Conservation (phyloP, 2,113 vertebrate genomes). For the Etheostoma cragini region DNA sequence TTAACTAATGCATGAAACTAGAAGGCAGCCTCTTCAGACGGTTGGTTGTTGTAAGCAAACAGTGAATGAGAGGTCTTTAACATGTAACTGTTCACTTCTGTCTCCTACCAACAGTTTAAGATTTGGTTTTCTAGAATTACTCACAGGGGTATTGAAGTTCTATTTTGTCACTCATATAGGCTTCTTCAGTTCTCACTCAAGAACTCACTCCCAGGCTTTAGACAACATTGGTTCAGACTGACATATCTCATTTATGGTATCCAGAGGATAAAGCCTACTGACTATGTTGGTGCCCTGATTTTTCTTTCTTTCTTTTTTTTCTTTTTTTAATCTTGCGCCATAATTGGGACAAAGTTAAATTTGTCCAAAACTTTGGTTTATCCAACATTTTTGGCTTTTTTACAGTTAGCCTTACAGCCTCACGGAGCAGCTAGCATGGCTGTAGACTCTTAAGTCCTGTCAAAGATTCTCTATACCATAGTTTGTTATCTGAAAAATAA, state of each 20-base stretch:
- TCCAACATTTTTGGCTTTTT: constrained; percentile 2
- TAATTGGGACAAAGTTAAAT: neutral
- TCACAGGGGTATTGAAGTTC: neutral
- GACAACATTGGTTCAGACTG: neutral
- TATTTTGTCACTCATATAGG: neutral
- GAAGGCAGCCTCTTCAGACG: neutral
- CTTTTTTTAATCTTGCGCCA: rapidly evolving
- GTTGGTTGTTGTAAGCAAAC: neutral
- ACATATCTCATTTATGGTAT: neutral
- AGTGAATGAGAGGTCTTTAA: neutral
- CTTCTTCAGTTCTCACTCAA: neutral
- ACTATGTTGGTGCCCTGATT: no score
- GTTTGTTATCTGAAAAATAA: no score
- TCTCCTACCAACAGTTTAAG: neutral
- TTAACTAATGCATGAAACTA: neutral
- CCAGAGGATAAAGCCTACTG: neutral
- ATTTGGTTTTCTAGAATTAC: neutral
- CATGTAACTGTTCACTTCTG: neutral
- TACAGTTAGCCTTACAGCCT: neutral
- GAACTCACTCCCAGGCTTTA: neutral
- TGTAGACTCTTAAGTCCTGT: neutral
- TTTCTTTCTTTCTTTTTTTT: no score
- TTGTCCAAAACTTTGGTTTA: neutral
- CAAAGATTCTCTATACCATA: no score
- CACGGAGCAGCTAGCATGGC: neutral